Evolutionary conservation across 2,113 vertebrate genomes (phyloP), one percentile per base, ranked within the genome.

Genomic region (Pongo pygmaeus): DNA sequence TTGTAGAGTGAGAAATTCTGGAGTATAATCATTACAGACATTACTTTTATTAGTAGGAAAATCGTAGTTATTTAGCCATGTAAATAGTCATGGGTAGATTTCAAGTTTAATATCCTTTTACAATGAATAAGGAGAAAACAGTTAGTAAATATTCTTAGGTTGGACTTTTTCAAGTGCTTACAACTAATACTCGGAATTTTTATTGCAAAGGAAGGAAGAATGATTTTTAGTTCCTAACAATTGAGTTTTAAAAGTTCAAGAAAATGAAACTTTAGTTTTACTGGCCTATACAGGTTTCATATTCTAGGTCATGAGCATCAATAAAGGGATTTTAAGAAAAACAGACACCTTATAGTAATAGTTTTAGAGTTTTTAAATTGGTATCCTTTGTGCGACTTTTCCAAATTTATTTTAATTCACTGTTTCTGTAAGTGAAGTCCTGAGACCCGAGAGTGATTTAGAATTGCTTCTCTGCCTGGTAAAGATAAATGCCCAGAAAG

Each of bases 251-350:
- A 92, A 95, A 84, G 35, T 59, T 93, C 23, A 87, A 55, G 38
- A 84, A 90, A 69, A 78, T 74, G n/a, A 91, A 95, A 69, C 14
- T 74, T 72, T 38, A 27, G 12, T 74, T 84, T 91, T 91, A 55
- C 20, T 75, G 27, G 32, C 46, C 18, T 32, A 32, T 64, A 64
- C 27, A 32, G 5, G 61, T 85, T 87, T 78, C 25, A 43, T 74
- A 1, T 83, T 89, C 22, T 81, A 80, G 23, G 9, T 84, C 59
- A 92, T 38, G 69, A 70, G 72, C 12, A 50, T 77, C 78, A 85
- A 40, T 85, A 74, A 50, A 88, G 84, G 35, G 17, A 59, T 89
- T 90, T 77, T 81, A 61, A 94, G 79, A 80, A 74, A 86, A 90
- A 55, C 38, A 46, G 25, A 14, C 52, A 48, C 50, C 22, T 70